Conservation (phyloP, 2,113 vertebrate genomes). For the Cyprinodon variegatus region DNA sequence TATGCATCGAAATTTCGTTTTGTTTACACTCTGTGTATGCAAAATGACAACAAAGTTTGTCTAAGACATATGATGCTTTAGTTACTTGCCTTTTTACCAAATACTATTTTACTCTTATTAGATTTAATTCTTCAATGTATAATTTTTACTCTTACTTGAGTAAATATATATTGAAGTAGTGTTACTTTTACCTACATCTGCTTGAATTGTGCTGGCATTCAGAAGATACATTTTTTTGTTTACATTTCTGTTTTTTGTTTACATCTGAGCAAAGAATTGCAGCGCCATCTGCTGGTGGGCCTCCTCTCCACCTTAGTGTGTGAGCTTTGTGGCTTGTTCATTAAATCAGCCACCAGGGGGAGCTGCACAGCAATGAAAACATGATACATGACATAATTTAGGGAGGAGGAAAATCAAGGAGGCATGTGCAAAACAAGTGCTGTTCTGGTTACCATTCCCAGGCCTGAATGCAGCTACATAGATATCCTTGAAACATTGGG, state of each 20-base stretch:
- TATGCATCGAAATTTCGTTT: too few relatives aligned
- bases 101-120: too few relatives aligned
- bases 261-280: slow-evolving; percentile 25
- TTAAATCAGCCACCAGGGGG: slow-evolving; percentile 62
- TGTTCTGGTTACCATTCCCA: slow-evolving; percentile 57
- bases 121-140: too few relatives aligned
- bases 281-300: slow-evolving; percentile 53
- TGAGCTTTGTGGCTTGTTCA: background rate
- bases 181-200: background rate
- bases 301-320: background rate
- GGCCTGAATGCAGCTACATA: slow-evolving; percentile 50
- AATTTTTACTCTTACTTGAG: too few relatives aligned
- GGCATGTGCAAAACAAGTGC: slow-evolving; percentile 74
- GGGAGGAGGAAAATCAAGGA: slow-evolving; percentile 59
- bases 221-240: slow-evolving; percentile 11
- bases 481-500: slow-evolving; percentile 34
- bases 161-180: too few relatives aligned
- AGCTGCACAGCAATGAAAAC: slow-evolving; percentile 55
- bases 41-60: too few relatives aligned
- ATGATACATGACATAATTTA: slow-evolving; percentile 19
- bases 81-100: too few relatives aligned
- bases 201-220: slow-evolving; percentile 9
- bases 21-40: too few relatives aligned
- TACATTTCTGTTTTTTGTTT: slow-evolving; percentile 72
- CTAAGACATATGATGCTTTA: too few relatives aligned